Evolutionary conservation across 2,113 vertebrate species (phyloP).

Genomic region (Bucco capensis): DNA sequence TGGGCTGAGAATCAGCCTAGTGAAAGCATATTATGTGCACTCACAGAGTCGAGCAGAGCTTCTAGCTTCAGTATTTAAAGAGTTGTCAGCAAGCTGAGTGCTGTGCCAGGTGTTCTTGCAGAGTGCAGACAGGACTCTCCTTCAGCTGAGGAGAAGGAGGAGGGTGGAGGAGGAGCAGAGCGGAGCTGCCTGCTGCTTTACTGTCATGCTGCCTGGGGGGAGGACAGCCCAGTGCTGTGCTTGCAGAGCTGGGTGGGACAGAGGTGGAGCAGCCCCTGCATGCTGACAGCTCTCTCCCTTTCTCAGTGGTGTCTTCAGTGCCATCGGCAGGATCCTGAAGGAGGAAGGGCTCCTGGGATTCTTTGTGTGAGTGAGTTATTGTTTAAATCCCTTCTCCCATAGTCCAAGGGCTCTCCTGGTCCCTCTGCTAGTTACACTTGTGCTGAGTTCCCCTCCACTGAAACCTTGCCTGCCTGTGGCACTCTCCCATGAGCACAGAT

Average conservation of each 20-base stretch:
- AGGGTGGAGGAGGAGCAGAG: neutral
- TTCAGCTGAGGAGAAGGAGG: neutral
- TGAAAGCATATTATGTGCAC: neutral
- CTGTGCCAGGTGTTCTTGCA: neutral
- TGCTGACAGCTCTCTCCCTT: neutral
- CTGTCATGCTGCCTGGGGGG: neutral
- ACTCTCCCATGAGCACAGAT: neutral
- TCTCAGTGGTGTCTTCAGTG: slow-evolving; percentile 80
- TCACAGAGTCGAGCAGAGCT: neutral
- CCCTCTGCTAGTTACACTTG: no score
- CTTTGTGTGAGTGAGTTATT: slow-evolving; percentile 84
- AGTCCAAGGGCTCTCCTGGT: neutral
- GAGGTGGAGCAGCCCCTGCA: neutral
- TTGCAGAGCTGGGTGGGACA: accelerated
- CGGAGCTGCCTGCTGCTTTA: neutral
- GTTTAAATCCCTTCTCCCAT: neutral
- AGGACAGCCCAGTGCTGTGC: neutral
- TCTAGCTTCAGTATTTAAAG: neutral
- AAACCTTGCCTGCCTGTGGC: neutral
- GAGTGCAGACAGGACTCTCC: accelerated
- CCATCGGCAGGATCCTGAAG: slow-evolving; percentile 81
- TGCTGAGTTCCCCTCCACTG: no score
- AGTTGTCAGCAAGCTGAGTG: neutral
- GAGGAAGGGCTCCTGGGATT: slow-evolving; percentile 88
- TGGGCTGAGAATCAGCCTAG: neutral